These are phyloP conservation scores for Forpus xanthops DNA, from an alignment of 2,797 vertebrate species.

Conservation along the genomic window DNA sequence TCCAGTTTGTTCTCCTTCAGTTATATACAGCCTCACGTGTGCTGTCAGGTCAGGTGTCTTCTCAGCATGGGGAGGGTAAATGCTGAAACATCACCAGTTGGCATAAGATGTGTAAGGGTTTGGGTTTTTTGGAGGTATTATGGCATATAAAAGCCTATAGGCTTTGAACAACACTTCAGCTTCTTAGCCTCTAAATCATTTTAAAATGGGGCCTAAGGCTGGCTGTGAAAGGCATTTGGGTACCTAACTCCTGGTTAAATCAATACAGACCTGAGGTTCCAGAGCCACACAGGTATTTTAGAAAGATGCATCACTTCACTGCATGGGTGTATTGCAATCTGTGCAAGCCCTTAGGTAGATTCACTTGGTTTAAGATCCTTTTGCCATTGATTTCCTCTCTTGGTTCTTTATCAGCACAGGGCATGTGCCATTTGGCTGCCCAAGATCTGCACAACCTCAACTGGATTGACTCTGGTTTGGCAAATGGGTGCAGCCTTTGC, in stretches of 20 bases:
- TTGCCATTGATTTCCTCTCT: neutral
- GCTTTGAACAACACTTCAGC: neutral
- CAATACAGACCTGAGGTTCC: accelerated
- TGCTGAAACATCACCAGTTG: accelerated
- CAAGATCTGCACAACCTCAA: neutral
- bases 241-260: no score
- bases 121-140: neutral
- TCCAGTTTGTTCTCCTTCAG: neutral
- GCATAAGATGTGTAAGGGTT: neutral
- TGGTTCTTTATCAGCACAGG: neutral
- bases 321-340: neutral
- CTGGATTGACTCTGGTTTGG: neutral
- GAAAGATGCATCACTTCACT: neutral
- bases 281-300: accelerated
- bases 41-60: neutral
- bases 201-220: neutral
- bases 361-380: neutral
- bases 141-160: neutral
- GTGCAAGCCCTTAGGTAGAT: neutral
- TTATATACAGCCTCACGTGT: accelerated
- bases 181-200: neutral
- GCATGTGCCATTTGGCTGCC: neutral
- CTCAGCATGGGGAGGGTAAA: neutral
- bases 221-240: no score
- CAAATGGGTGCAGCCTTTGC: neutral